phyloP scores from a whole-genome alignment of 1,140 invertebrate species.

The Parasteatoda tepidariorum region DNA sequence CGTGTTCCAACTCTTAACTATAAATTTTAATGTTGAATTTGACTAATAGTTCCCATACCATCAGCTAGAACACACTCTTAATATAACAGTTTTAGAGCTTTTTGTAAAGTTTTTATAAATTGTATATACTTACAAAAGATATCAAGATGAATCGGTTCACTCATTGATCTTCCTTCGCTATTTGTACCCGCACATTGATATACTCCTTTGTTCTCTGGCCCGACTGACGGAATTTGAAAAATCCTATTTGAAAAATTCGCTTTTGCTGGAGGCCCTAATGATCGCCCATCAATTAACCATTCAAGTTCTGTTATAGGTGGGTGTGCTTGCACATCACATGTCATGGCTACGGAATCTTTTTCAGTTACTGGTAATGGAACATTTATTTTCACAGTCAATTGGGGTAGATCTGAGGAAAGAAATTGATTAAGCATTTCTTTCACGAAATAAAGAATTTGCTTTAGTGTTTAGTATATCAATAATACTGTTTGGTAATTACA shows the following conservation, averaged over 20 bases:
- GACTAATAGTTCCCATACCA: too few species aligned
- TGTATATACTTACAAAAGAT: constrained; percentile 72
- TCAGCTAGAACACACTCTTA: too few species aligned
- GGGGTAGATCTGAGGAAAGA: constrained; percentile 20
- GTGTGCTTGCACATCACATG: constrained; percentile 78
- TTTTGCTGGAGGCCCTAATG: constrained; percentile 18
- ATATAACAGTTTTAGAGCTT: too few species aligned
- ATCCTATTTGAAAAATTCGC: constrained; percentile 73
- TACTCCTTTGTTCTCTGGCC: constrained; percentile 64
- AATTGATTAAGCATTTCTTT: background rate
- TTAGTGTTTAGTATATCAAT: too few species aligned
- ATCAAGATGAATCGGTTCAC: constrained; percentile 83
- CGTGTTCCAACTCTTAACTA: too few species aligned
- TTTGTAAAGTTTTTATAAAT: too few species aligned
- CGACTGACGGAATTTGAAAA: constrained; percentile 65
- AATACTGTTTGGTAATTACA: too few species aligned
- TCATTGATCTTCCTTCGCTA: constrained; percentile 87
- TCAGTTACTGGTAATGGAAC: constrained; percentile 1
- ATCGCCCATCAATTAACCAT: constrained; percentile 80
- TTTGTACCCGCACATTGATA: constrained; percentile 92
- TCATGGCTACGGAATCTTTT: constrained; percentile 22
- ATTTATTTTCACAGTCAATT: constrained; percentile 12
- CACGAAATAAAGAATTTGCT: too few species aligned
- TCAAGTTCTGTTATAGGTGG: constrained; percentile 82
- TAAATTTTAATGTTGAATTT: too few species aligned